Base-by-base conservation (phyloP, 2,113 vertebrate species). In the Nestor notabilis region DNA sequence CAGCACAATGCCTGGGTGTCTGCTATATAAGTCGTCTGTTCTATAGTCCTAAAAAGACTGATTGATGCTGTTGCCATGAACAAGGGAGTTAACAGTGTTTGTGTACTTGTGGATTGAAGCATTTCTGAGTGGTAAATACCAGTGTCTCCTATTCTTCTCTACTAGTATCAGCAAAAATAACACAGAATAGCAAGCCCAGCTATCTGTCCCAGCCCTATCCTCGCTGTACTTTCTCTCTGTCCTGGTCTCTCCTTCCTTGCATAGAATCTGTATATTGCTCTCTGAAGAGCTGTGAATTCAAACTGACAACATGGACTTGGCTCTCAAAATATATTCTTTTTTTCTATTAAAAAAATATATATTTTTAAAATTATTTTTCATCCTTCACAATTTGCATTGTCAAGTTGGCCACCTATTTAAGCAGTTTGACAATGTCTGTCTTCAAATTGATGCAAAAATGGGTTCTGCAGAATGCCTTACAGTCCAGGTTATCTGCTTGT, bases 141-240 rank as follows among this genome's bases (percentile, higher is more conserved):
- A 49, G 5, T 28, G 31, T 50, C 11, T 64, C 25, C 17, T 49
- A 5, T 50, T 86, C 28, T 70, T 50, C 49, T 75, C 11, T 39
- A 23, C 11, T 66, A 33, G 24, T 28, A 68, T 41, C 6, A 66
- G 31, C 76, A 93, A 21, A 31, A 75, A 27, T 79, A 79, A 12
- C 6, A 11, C 63, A 76, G 63, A 83, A 83, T 10, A 27, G 9
- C 25, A 58, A 66, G 10, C 7, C 29, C 4, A 70, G 10, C 2
- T 65, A 16, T 27, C 20, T 76, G 29, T 33, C 9, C 10, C 44
- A 64, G n/a, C 5, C 4, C 0, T 0, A n/a, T 64, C 21, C 21
- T 72, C 3, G 4, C n/a, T 28, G 21, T 44, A 18, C 13, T 58
- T 91, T 91, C 24, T 7, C 4, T 41, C 19, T 70, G 13, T 33